Conservation (phyloP, 2,888 invertebrate species). For the Volucella inanis region DNA sequence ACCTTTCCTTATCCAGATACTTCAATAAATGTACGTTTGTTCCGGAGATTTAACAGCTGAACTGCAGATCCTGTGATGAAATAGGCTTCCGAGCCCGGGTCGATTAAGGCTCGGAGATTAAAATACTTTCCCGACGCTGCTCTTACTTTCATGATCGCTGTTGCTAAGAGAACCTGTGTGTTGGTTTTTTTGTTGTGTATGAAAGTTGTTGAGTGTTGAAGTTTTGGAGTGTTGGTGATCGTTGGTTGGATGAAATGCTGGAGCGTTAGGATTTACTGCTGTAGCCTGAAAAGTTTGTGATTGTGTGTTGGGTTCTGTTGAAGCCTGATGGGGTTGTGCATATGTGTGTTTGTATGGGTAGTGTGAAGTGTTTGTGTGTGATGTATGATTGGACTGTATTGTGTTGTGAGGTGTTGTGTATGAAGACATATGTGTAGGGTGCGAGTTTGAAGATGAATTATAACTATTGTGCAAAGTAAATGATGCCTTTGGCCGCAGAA, state of each 20-base stretch:
- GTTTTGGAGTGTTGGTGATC: too few species aligned
- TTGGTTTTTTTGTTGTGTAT: background rate
- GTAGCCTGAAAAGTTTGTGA: background rate
- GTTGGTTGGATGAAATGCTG: background rate
- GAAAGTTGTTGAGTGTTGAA: background rate
- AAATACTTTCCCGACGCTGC: background rate
- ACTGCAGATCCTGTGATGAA: constrained; percentile 8
- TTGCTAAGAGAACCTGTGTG: constrained; percentile 8
- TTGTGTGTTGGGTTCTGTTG: constrained; percentile 2
- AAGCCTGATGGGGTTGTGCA: background rate
- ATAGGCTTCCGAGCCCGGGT: constrained; percentile 11
- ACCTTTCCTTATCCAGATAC: constrained; percentile 29
- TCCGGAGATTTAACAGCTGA: background rate
- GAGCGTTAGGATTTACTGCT: constrained; percentile 8
- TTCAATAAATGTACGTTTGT: constrained; percentile 5
- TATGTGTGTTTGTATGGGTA: background rate
- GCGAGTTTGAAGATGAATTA: background rate
- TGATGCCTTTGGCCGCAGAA: constrained; percentile 3
- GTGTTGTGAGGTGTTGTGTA: background rate
- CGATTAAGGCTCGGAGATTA: constrained; percentile 4
- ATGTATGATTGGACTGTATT: background rate
- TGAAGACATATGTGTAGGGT: background rate
- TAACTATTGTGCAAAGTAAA: background rate
- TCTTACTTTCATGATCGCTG: background rate
- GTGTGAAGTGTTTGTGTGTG: background rate